A percentile compares a stretch with the other conserved stretches of the same genome.
Conservation (phyloP, 2,888 invertebrate genomes). For the Rhogogaster chlorosoma region DNA sequence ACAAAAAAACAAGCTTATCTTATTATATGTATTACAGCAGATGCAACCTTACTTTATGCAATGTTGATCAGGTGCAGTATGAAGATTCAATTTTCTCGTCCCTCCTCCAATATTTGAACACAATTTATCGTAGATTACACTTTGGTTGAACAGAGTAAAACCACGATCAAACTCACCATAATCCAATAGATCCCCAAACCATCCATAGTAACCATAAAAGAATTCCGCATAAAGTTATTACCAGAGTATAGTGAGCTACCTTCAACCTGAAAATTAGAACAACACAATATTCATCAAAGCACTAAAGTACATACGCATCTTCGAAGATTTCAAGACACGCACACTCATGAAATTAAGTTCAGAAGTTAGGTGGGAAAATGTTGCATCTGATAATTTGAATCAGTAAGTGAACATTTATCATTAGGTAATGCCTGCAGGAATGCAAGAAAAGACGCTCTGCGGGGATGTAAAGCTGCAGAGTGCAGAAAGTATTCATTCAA, state of each 20-base stretch:
- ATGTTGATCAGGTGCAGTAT: neutral
- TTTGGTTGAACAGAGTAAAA: neutral
- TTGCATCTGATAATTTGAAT: neutral
- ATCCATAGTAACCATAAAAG: constrained; percentile 4
- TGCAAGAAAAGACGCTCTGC: neutral
- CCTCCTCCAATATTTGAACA: neutral
- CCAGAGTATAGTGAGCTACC: constrained; percentile 21
- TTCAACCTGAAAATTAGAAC: neutral
- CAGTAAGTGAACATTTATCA: neutral
- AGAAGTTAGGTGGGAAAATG: neutral
- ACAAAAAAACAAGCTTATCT: neutral
- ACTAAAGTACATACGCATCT: neutral
- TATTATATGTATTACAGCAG: neutral
- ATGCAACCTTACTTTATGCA: neutral
- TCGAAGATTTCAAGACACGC: neutral
- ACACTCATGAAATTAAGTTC: neutral
- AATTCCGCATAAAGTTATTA: neutral
- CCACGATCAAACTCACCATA: neutral
- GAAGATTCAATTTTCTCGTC: neutral
- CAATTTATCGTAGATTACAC: neutral
- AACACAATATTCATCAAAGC: neutral
- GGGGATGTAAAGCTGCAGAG: neutral
- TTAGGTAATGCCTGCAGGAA: neutral
- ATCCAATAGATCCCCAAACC: neutral
- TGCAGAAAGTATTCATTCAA: neutral